Conservation (phyloP, 2,888 invertebrate species). For the Spilarctia lutea region DNA sequence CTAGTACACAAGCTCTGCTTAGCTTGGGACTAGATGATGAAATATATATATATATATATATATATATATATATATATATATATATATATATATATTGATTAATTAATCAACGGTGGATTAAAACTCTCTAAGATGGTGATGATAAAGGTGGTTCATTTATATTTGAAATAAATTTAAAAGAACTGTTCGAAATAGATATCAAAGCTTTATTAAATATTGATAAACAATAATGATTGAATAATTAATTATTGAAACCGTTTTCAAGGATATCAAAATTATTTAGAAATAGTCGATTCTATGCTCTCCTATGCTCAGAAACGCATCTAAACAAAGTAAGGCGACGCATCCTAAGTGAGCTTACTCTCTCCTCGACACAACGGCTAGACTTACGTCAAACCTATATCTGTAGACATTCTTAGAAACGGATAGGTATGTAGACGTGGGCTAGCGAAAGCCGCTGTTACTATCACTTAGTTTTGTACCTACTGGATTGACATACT, state of each 20-base stretch:
- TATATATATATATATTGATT: too few species aligned
- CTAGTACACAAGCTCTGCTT: too few species aligned
- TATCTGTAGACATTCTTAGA: constrained; percentile 46
- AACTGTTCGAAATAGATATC: neutral
- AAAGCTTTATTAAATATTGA: neutral
- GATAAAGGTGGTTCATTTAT: too few species aligned
- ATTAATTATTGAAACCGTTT: neutral
- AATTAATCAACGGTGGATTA: too few species aligned
- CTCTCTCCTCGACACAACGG: constrained; percentile 63
- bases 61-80: too few species aligned
- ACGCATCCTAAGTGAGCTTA: constrained; percentile 64
- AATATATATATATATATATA: too few species aligned
- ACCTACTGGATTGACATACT: neutral
- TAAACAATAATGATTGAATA: neutral
- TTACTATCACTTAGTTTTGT: neutral
- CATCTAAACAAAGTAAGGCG: constrained; percentile 74
- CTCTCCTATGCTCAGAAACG: constrained; percentile 61
- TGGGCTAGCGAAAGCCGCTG: constrained; percentile 6
- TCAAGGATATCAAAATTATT: neutral
- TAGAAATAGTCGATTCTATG: constrained; percentile 49
- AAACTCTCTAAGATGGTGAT: too few species aligned
- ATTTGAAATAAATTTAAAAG: too few species aligned
- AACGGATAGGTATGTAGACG: constrained; percentile 20
- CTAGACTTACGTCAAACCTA: constrained; percentile 51
- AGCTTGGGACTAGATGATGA: too few species aligned